Evolutionary conservation across 1,140 invertebrate genomes (phyloP).

Genomic region (Pissodes strobi): DNA sequence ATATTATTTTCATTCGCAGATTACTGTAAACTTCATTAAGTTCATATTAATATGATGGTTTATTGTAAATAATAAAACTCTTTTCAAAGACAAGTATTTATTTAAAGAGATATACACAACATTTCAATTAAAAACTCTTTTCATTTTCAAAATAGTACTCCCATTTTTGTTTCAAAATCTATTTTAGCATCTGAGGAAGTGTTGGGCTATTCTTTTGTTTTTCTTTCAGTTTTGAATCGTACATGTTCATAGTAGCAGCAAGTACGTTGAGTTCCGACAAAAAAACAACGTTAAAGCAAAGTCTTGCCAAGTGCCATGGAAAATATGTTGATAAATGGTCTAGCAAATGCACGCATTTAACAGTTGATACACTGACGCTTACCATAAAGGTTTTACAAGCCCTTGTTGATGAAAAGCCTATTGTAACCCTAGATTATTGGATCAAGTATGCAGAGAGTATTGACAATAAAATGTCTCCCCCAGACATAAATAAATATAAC

Average conservation of each 20-base stretch:
- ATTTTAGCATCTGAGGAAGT: no score
- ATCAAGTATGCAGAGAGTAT: constrained; percentile 58
- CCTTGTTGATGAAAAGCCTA: constrained; percentile 63
- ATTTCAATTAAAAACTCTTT: no score
- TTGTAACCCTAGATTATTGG: constrained; percentile 69
- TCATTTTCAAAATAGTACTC: no score
- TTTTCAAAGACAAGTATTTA: no score
- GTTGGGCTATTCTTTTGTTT: no score
- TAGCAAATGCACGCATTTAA: constrained; percentile 64
- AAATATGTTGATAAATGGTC: constrained; percentile 57
- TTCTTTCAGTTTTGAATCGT: constrained; percentile 35
- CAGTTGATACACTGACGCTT: constrained; percentile 68
- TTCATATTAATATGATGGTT: no score
- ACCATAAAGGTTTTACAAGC: constrained; percentile 73
- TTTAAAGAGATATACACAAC: no score
- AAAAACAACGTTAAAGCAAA: constrained; percentile 50
- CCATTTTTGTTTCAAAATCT: no score
- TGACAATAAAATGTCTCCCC: constrained; percentile 37
- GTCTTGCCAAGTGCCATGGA: constrained; percentile 56
- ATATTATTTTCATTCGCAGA: no score
- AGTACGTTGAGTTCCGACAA: constrained; percentile 58
- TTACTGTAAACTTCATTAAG: no score
- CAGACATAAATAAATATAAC: constrained; percentile 36
- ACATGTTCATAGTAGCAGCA: constrained; percentile 52
- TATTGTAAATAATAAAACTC: no score